Evolutionary conservation across 53 echinoderm and acorn worm genomes (phyloP), one percentile per base, ranked within the genome.

Genomic region (Luidia sarsii): DNA sequence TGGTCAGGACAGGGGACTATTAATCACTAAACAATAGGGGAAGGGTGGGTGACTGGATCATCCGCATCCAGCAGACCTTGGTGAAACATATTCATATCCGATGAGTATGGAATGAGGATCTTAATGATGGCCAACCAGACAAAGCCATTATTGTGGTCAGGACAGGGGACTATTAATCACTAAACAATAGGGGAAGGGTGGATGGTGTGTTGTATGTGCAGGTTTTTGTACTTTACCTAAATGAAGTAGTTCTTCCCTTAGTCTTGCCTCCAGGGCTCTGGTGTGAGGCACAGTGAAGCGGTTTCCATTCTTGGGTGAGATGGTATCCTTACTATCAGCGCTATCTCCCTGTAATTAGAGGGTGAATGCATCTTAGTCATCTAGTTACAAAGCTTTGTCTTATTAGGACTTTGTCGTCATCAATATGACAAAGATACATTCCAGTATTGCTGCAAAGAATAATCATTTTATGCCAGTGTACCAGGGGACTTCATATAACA

Each of bases 231-330:
- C 18, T 36, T 1, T 79, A 96, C 96, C 96, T 75, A 93, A 89
- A 57, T 90, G 82, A 29, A 96, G 83, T 7, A 96, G 86, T 39
- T 96, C 96, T 50, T 96, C 96, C 55, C 92, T 88, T 9, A 96
- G 85, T 29, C 93, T 86, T 29, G 93, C 96, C 35, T 96, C 96
- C 57, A 96, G 49, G 36, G 92, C 88, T 79, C 88, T 90, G 22
- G 96, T 96, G 63, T 93, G 88, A 23, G 93, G 93, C 15, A 96
- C 96, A 3, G 90, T 88, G 54, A 96, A 96, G 11, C 93, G 71
- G 59, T 87, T 92, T 31, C 93, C 93, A 70, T 89, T 87, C 86
- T 86, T 92, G 1, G 92, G 89, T 19, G 92, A 89, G 1, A 81
- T 30, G 5, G 35, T 75, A 0, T 88, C 85, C 65, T 81, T 85